Base-by-base conservation (phyloP, 1,140 invertebrate genomes). In the Eriosoma lanigerum region DNA sequence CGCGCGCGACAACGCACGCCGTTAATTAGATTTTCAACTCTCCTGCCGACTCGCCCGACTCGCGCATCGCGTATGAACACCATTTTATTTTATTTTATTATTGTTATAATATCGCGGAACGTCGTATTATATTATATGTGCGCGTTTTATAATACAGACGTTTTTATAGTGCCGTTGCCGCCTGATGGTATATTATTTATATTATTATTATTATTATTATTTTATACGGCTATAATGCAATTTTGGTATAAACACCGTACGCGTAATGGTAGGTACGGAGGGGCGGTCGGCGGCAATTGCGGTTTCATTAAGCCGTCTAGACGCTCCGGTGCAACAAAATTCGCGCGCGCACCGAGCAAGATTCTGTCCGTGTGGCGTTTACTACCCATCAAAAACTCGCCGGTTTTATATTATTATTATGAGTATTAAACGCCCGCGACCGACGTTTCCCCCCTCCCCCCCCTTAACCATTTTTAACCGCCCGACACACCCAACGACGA, bases 221-320 rank as follows among this genome's bases (percentile, higher is more conserved):
- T 21, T 12, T 64, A 38, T n/a, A 19, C 32, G 29, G 32, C 29
- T 10, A 32, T 26, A 38, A 64, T 17, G 17, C 10, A 64, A 4
- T 38, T 38, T 38, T 3, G 3, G 32, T 38, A 38, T 38, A 8
- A n/a, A 64, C 60, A 64, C 29, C 10, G 19, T 24, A 10, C 15
- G 70, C 52, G n/a, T n/a, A n/a, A n/a, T n/a, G n/a, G n/a, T n/a
- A 4, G 32, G 32, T 38, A 8, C 8, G 32, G 32, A 3, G 32
- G 3, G 32, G 32, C 32, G 32, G 32, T 38, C 32, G 32, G 32
- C 3, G 32, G 32, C 32, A 38, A 38, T 38, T 38, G 32, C 52
- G 72, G 72, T 75, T 54, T 75, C 72, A 75, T 75, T 75, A 75
- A 54, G 52, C 52, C 72, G 72, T 75, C 72, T 75, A 75, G 72